Conservation (phyloP, 2,113 vertebrate genomes). For the Mormyrus iriodes region DNA sequence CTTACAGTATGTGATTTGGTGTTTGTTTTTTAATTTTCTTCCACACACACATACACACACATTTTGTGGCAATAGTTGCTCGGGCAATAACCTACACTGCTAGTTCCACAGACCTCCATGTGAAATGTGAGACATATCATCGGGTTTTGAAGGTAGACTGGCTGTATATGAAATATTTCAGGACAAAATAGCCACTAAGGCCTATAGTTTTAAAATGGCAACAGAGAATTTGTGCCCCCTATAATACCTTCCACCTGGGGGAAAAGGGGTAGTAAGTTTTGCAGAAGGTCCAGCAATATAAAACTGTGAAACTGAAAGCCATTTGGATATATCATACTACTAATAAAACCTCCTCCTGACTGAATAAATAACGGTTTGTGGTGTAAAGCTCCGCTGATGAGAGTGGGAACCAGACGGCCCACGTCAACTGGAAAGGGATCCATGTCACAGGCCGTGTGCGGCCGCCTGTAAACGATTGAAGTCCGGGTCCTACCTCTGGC, state of each 20-base stretch:
- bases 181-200: not conserved
- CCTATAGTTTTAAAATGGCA: not conserved
- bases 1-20: constrained; percentile 1
- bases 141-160: not conserved
- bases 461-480: not conserved
- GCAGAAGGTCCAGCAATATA: not conserved
- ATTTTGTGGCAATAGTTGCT: not conserved
- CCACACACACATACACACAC: not conserved
- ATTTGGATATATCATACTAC: not conserved
- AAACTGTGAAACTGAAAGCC: not conserved
- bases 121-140: not conserved
- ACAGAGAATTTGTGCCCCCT: not conserved
- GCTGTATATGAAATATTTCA: not conserved
- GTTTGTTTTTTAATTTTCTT: not conserved
- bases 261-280: not conserved
- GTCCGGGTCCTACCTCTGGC: not conserved
- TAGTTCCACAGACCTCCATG: not conserved
- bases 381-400: not conserved
- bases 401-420: not conserved
- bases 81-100: not conserved
- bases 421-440: not conserved
- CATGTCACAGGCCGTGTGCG: constrained; percentile 19
- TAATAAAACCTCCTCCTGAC: not conserved
- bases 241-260: not conserved
- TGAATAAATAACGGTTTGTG: not conserved